These are phyloP conservation scores for Pristionchus maxplancki DNA, from an alignment of 2,888 invertebrate genomes.

Conservation along the genomic window DNA sequence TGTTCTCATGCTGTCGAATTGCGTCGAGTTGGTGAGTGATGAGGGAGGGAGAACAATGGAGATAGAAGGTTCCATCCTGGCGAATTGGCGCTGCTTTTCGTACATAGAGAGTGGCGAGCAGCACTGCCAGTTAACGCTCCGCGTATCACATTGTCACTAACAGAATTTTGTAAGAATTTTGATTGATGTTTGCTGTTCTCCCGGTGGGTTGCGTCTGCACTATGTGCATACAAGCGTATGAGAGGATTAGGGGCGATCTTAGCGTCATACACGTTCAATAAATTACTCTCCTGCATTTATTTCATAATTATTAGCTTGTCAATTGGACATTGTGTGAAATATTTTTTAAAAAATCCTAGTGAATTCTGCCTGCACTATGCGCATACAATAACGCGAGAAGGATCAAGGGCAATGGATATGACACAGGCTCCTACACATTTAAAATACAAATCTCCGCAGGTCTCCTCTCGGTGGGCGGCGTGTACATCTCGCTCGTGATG, in stretches of 20 bases:
- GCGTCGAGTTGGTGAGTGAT: neutral
- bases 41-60: neutral
- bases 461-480: conserved; percentile 73
- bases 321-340: too few relatives aligned
- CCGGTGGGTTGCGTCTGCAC: too few relatives aligned
- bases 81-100: too few relatives aligned
- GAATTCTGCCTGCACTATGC: neutral
- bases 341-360: neutral
- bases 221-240: neutral
- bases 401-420: too few relatives aligned
- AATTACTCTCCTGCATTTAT: neutral
- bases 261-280: too few relatives aligned
- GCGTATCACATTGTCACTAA: too few relatives aligned
- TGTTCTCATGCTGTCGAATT: too few relatives aligned
- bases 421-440: neutral
- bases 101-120: too few relatives aligned
- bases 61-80: neutral
- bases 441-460: conserved; percentile 60
- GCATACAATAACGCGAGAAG: neutral
- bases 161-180: too few relatives aligned
- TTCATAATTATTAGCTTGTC: too few relatives aligned
- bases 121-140: too few relatives aligned
- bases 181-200: too few relatives aligned
- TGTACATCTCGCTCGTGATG: conserved; percentile 78
- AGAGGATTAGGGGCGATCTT: neutral